A percentile compares a stretch with the other conserved stretches of the same genome.
Conservation (phyloP, 1,140 invertebrate genomes). For the Drosophila cardini region DNA sequence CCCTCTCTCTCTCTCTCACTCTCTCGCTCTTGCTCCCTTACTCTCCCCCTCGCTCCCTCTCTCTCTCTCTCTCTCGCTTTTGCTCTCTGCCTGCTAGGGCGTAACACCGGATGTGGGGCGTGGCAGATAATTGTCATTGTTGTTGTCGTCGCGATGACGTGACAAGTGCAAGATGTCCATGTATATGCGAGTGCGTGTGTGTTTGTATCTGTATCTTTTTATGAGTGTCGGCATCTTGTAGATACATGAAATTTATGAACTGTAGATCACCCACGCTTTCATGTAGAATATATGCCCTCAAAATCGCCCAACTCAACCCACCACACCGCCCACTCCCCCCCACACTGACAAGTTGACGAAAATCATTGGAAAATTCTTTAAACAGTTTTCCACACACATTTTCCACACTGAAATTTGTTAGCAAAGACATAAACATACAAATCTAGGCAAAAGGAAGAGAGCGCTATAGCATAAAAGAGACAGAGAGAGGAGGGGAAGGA, state of each 20-base stretch:
- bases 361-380: slow-evolving; percentile 25
- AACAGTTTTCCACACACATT: slow-evolving; percentile 15
- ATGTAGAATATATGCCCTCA: neutral
- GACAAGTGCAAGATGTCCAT: slow-evolving; percentile 16
- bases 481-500: neutral
- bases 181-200: neutral
- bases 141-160: slow-evolving; percentile 12
- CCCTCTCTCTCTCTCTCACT: neutral
- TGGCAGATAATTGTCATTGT: slow-evolving; percentile 14
- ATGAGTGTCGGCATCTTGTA: slow-evolving; percentile 55
- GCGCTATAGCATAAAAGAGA: neutral
- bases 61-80: neutral
- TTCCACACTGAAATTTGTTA: slow-evolving; percentile 8
- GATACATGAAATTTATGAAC: slow-evolving; percentile 51
- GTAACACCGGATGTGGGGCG: slow-evolving; percentile 32
- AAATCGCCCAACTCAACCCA: neutral
- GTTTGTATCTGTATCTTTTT: neutral
- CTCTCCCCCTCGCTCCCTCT: neutral
- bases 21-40: too few relatives aligned
- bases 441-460: too few relatives aligned
- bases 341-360: slow-evolving; percentile 29
- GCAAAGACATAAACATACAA: slow-evolving; percentile 13
- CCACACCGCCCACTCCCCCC: neutral
- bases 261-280: slow-evolving; percentile 1
- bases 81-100: slow-evolving; percentile 7